Evolutionary conservation across 2,888 invertebrate species (phyloP), one percentile per base, ranked within the genome.

Genomic region (Drosophila lacicola): DNA sequence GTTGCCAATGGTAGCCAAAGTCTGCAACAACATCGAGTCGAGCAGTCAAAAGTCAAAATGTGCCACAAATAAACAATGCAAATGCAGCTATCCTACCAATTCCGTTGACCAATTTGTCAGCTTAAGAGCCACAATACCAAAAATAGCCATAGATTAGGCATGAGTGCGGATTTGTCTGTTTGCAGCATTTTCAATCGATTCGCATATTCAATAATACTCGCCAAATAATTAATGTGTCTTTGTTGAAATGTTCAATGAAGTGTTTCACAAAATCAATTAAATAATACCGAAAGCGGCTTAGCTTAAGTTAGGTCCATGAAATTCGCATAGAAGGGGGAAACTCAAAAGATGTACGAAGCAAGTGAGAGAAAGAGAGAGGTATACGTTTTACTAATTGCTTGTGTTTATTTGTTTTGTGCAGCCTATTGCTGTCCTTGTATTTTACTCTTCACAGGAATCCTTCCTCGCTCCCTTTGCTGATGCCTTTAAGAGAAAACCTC

Each of bases 11-110:
- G 21, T 47, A 29, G 34, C 19, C 51, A 10, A 49, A 70, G 56
- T 39, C 54, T 50, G 58, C 44, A 69, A 29, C 29, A 41, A 17
- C 53, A 33, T 17, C 29, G 39, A 39, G 50, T 13, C n/a, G 55
- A 50, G 42, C 42, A 29, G 54, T 57, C 62, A 55, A 46, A 55
- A 53, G 53, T 41, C 53, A 53, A 41, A 53, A 68, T 42, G 46
- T 33, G 29, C 50, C 21, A n/a, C 11, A 34, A 39, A 41, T 55
- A 62, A 46, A 46, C 54, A 51, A 50, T 47, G 33, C 13, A 41
- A 50, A 37, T 46, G 19, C 50, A 53, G 34, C 21, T 19, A 14
- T 2, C 14, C 6, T 9, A 4, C 1, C 34, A 47, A 47, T 25
- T 29, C n/a, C 37, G 21, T 39, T 64, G 33, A 36, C 50, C 50